phyloP scores from a whole-genome alignment of 2,888 invertebrate species.

The Euphydryas editha region DNA sequence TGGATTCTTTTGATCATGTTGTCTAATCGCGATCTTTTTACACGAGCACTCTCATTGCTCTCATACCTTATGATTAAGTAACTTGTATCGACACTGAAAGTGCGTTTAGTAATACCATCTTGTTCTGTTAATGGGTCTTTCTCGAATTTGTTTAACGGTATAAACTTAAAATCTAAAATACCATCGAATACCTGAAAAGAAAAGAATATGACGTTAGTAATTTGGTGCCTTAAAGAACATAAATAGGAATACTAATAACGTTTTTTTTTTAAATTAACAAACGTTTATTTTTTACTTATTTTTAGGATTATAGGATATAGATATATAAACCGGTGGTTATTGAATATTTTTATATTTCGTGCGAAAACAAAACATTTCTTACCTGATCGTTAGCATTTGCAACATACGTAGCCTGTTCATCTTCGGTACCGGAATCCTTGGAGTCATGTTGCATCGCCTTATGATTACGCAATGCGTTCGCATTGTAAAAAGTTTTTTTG shows the following conservation, averaged over 20 bases:
- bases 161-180: conserved; percentile 63
- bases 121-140: conserved; percentile 46
- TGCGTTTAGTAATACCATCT: conserved; percentile 60
- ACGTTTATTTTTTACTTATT: no score
- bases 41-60: conserved; percentile 51
- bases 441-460: conserved; percentile 68
- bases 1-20: conserved; percentile 54
- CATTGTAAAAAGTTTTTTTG: conserved; percentile 73
- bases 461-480: conserved; percentile 69
- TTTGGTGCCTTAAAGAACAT: no score
- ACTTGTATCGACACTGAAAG: conserved; percentile 62
- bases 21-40: conserved; percentile 55
- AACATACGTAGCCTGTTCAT: conserved; percentile 42
- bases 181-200: conserved; percentile 56
- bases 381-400: conserved; percentile 41
- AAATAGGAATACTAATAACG: no score
- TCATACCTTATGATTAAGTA: conserved; percentile 70
- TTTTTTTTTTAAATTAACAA: no score
- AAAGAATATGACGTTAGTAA: not conserved
- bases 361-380: no score
- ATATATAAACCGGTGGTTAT: no score
- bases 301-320: no score
- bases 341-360: no score
- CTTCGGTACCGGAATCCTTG: conserved; percentile 53
- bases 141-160: conserved; percentile 51